A percentile compares a stretch with the other conserved stretches of the same genome.
Conservation (phyloP, 2,797 vertebrate species). For the Chelidonichthys spinosus region DNA sequence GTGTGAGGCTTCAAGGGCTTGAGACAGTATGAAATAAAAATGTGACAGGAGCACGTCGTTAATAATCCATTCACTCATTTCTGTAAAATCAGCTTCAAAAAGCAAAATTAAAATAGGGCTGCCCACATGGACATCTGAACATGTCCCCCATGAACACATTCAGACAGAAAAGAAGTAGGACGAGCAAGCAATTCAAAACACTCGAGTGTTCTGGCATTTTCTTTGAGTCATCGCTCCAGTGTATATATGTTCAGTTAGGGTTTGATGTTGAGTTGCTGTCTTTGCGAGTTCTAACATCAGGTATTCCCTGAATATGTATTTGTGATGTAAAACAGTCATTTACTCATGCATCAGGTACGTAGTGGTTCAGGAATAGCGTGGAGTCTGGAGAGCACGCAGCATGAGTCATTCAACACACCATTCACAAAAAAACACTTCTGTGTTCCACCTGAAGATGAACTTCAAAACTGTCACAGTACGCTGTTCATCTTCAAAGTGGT, state of each 20-base stretch:
- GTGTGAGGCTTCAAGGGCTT: too few relatives aligned
- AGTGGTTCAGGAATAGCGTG: slow-evolving; percentile 9
- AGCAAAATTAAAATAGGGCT: not conserved
- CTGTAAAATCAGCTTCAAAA: too few relatives aligned
- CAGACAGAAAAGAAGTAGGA: slow-evolving; percentile 25
- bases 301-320: slow-evolving; percentile 37
- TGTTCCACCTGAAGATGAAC: slow-evolving; percentile 54
- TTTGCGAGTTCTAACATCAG: slow-evolving; percentile 30
- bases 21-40: too few relatives aligned
- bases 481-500: slow-evolving; percentile 54
- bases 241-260: not conserved
- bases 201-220: slow-evolving; percentile 1
- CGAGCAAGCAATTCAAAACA: slow-evolving; percentile 26
- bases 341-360: slow-evolving; percentile 27
- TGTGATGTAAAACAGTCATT: slow-evolving; percentile 49
- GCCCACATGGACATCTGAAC: not conserved
- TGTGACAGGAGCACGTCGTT: too few relatives aligned
- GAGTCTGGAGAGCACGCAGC: slow-evolving; percentile 36
- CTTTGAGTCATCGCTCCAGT: slow-evolving; percentile 19
- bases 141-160: not conserved
- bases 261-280: slow-evolving; percentile 31
- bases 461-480: slow-evolving; percentile 51
- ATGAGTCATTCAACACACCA: slow-evolving; percentile 60
- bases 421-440: slow-evolving; percentile 22
- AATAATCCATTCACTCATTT: too few relatives aligned